Evolutionary conservation across 1,140 invertebrate species (phyloP).

Genomic region (Aphaenogaster ashmeadi): DNA sequence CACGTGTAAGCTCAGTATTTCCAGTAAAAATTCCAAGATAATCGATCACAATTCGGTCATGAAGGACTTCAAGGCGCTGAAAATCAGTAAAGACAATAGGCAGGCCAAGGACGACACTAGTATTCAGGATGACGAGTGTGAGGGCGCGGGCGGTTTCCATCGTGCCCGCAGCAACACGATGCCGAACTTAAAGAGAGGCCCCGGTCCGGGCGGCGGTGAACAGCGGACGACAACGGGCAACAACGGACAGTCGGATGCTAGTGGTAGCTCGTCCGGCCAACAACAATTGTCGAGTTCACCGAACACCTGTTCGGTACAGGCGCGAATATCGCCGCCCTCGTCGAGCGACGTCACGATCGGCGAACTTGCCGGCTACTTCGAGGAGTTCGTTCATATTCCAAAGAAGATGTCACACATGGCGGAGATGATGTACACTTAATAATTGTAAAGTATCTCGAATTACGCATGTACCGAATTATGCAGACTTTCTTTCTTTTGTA

Average conservation of each 20-base stretch:
- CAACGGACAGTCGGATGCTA: constrained; percentile 21
- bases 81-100: constrained; percentile 79
- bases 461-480: constrained; percentile 26
- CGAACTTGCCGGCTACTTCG: constrained; percentile 97
- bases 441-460: constrained; percentile 76
- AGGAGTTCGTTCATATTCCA: constrained; percentile 97
- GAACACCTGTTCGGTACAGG: constrained; percentile 87
- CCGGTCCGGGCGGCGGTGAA: constrained; percentile 79
- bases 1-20: constrained; percentile 81
- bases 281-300: constrained; percentile 72
- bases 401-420: constrained; percentile 99
- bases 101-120: constrained; percentile 83
- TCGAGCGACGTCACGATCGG: constrained; percentile 94
- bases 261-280: constrained; percentile 63
- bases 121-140: constrained; percentile 80
- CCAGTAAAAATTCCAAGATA: constrained; percentile 76
- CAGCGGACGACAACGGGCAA: constrained; percentile 51
- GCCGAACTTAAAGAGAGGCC: constrained; percentile 84
- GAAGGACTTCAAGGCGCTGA: constrained; percentile 84
- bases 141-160: constrained; percentile 82
- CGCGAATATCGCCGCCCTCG: constrained; percentile 88
- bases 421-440: constrained; percentile 98
- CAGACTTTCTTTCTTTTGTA: constrained; percentile 47
- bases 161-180: constrained; percentile 85
- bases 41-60: constrained; percentile 83